Conservation (phyloP, 2,888 invertebrate species). For the Agriotes lineatus region DNA sequence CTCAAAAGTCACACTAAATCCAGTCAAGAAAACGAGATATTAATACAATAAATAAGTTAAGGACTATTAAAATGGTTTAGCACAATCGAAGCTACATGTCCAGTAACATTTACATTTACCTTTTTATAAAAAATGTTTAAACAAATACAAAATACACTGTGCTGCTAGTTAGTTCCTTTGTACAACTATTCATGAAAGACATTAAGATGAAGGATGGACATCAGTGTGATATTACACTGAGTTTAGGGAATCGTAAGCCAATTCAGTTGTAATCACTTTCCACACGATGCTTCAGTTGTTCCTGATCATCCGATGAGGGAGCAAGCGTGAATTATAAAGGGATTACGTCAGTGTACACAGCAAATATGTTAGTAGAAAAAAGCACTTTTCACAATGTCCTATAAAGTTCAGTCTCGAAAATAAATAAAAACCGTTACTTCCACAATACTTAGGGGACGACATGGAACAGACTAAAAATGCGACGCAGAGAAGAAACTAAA, state of each 20-base stretch:
- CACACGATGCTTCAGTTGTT: slow-evolving; percentile 73
- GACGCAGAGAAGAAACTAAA: slow-evolving; percentile 27
- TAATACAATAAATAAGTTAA: slow-evolving; percentile 15
- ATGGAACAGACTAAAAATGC: slow-evolving; percentile 11
- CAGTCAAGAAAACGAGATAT: neutral
- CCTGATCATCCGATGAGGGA: slow-evolving; percentile 71
- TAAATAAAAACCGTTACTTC: slow-evolving; percentile 1
- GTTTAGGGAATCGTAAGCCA: slow-evolving; percentile 57
- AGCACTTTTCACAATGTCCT: slow-evolving; percentile 18
- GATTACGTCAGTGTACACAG: slow-evolving; percentile 62
- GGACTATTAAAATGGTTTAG: neutral
- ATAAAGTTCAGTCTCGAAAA: slow-evolving; percentile 20
- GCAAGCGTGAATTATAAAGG: slow-evolving; percentile 59
- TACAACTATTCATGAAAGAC: slow-evolving; percentile 39
- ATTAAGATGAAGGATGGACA: slow-evolving; percentile 45
- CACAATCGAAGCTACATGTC: neutral
- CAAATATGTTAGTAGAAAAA: slow-evolving; percentile 42
- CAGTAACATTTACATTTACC: slow-evolving; percentile 1
- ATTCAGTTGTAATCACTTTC: slow-evolving; percentile 74
- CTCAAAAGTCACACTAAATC: slow-evolving; percentile 22
- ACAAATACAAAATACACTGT: slow-evolving; percentile 38
- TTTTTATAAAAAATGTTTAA: slow-evolving; percentile 20
- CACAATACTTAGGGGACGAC: neutral
- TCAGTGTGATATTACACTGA: slow-evolving; percentile 64
- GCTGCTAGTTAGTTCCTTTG: slow-evolving; percentile 22